These are phyloP conservation scores for Synanthedon vespiformis DNA, from an alignment of 2,888 invertebrate species.

Conservation along the genomic window DNA sequence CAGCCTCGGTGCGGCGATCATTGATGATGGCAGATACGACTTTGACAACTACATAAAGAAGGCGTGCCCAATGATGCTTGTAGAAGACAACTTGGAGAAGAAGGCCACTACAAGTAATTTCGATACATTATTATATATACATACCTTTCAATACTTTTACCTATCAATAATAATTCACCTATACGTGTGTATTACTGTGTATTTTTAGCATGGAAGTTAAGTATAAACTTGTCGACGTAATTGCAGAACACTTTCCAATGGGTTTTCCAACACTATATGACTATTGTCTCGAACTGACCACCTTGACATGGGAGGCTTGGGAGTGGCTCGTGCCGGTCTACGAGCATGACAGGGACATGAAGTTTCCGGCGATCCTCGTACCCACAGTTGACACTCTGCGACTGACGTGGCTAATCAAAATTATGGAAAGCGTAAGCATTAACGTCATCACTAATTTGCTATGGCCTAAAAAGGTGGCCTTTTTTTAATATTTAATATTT, in stretches of 20 bases:
- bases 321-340: conserved; percentile 82
- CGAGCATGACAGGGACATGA: conserved; percentile 75
- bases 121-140: too few species aligned
- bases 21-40: conserved; percentile 74
- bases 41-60: conserved; percentile 87
- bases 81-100: conserved; percentile 74
- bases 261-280: conserved; percentile 81
- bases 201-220: background rate
- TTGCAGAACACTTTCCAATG: conserved; percentile 78
- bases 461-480: too few species aligned
- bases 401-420: conserved; percentile 80
- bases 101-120: conserved; percentile 72
- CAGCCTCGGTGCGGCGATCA: conserved; percentile 84
- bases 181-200: too few species aligned
- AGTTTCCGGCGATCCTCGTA: conserved; percentile 87
- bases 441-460: too few species aligned
- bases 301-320: conserved; percentile 87
- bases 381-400: conserved; percentile 90
- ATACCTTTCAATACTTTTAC: too few species aligned
- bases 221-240: too few species aligned
- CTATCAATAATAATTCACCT: too few species aligned
- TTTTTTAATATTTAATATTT: too few species aligned
- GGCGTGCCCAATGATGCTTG: conserved; percentile 75
- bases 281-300: conserved; percentile 79
- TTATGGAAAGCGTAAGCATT: conserved; percentile 78